Conservation (phyloP, 2,888 invertebrate genomes). For the Agrotis exclamationis region DNA sequence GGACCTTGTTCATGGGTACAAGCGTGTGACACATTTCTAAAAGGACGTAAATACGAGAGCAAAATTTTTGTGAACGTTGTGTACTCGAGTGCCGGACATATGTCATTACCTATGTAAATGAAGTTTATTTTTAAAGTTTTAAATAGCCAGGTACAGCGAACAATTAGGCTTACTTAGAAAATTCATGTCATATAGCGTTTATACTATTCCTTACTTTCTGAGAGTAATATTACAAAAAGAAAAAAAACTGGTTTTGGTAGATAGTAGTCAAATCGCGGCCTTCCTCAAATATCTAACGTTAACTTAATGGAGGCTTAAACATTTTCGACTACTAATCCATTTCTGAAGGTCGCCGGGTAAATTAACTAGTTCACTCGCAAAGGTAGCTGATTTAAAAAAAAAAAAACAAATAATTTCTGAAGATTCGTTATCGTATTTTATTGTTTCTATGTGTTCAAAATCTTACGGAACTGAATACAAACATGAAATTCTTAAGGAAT, state of each 20-base stretch:
- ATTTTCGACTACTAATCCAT: neutral
- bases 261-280: neutral
- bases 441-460: neutral
- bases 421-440: no score
- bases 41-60: no score
- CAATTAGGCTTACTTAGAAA: neutral
- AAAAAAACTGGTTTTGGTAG: neutral
- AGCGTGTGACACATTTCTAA: no score
- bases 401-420: neutral
- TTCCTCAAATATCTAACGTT: neutral
- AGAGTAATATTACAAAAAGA: slow-evolving; percentile 1
- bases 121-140: neutral
- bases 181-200: neutral
- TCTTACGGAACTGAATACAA: slow-evolving; percentile 4
- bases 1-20: no score
- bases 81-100: neutral
- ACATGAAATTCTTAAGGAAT: slow-evolving; percentile 8
- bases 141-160: neutral
- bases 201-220: neutral
- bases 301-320: neutral
- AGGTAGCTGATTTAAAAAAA: neutral
- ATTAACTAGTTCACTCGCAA: slow-evolving; percentile 3
- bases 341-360: slow-evolving; percentile 5
- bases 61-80: neutral
- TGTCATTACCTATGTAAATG: neutral